Base-by-base conservation (phyloP, 2,113 vertebrate genomes). In the Suricata suricatta region DNA sequence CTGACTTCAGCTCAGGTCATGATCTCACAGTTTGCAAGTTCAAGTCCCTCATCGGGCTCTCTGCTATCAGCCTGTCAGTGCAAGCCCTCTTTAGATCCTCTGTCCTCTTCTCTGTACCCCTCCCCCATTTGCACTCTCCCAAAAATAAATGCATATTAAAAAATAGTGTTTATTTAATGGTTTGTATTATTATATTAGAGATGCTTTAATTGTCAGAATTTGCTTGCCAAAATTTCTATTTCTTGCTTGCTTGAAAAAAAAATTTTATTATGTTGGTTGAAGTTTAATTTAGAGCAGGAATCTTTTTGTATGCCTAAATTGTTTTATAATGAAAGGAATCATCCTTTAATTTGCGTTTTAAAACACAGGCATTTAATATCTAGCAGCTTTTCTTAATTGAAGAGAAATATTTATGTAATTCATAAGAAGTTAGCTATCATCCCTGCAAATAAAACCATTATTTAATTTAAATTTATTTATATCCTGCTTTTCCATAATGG, bases 151-250 rank as follows among this genome's bases (percentile, higher is more conserved):
- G 23, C 21, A 60, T 60, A 60, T 60, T 60, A 23, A 60, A 60
- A 25, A 60, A 60, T 17, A 54, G 25, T 76, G 33, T 88, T 95
- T 96, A 90, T 69, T 69, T 80, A 90, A 52, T 79, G 84, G 68
- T 71, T 95, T 92, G 17, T 7, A 71, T 66, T 82, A 80, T 29
- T 64, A 66, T 71, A 29, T 90, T 81, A 85, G 38, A 88, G 57
- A 93, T 93, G 52, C 31, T 83, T 84, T 77, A 87, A 88, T 96
- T 38, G 92, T 96, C 29, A 84, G 33, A 94, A 44, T 93, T 95
- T 76, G 13, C 19, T 91, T 88, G 87, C 79, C 63, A 69, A 82
- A 68, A 77, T 90, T 96, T 85, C 64, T 88, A 23, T 35, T 87
- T 96, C 31, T 89, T 66, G 7, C 31, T 89, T 66, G 5, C 3